Conservation (phyloP, 2,888 invertebrate species). For the Zygaena filipendulae region DNA sequence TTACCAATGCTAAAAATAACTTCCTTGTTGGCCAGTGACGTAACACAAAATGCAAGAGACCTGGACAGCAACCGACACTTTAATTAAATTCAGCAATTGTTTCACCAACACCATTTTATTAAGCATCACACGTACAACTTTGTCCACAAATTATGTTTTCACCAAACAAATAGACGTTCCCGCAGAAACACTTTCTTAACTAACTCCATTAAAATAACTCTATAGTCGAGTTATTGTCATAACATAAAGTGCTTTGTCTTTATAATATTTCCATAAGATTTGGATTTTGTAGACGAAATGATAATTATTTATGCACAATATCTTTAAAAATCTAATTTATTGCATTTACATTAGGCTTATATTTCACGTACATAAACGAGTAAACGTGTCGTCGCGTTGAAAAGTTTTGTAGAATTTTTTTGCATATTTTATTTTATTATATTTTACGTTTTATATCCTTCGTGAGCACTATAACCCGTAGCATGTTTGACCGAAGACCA, state of each 20-base stretch:
- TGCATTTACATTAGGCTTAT: too few relatives aligned
- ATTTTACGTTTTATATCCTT: slow-evolving; percentile 41
- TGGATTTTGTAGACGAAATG: too few relatives aligned
- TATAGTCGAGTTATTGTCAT: slow-evolving; percentile 50
- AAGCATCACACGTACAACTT: slow-evolving; percentile 53
- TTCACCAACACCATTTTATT: slow-evolving; percentile 37
- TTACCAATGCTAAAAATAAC: too few relatives aligned
- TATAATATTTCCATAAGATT: too few relatives aligned
- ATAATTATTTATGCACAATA: too few relatives aligned
- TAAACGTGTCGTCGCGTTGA: too few relatives aligned
- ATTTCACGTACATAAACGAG: too few relatives aligned
- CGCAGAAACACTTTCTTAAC: slow-evolving; percentile 56
- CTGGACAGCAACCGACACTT: slow-evolving; percentile 35
- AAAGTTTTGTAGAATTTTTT: too few relatives aligned
- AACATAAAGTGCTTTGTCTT: slow-evolving; percentile 44
- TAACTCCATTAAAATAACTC: slow-evolving; percentile 55
- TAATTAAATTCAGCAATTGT: slow-evolving; percentile 48
- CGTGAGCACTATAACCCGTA: slow-evolving; percentile 49
- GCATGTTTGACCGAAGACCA: slow-evolving; percentile 57
- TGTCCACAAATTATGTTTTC: slow-evolving; percentile 60
- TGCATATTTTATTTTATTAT: too few relatives aligned
- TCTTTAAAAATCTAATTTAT: too few relatives aligned
- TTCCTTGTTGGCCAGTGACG: too few relatives aligned
- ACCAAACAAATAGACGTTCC: slow-evolving; percentile 55
- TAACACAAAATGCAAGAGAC: too few relatives aligned